phyloP scores from a whole-genome alignment of 2,888 invertebrate genomes.

The Baccha elongata region DNA sequence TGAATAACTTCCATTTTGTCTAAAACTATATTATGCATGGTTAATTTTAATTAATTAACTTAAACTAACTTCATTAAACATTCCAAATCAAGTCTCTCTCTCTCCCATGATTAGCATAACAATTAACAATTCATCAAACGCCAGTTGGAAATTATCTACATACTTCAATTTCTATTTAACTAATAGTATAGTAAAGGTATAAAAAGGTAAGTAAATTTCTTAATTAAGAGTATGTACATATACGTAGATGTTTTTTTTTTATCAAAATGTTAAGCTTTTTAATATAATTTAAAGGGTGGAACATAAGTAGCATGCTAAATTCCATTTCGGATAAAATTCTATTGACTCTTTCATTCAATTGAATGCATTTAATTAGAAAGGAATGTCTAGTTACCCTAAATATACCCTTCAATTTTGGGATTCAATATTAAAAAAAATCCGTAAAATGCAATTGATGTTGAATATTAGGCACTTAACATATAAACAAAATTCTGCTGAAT shows the following conservation, averaged over 20 bases:
- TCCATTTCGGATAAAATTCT: background rate
- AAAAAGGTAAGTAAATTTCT: too few relatives aligned
- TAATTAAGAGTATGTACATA: background rate
- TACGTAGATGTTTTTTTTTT: background rate
- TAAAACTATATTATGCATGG: too few relatives aligned
- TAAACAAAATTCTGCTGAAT: slow-evolving; percentile 4
- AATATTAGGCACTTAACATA: background rate
- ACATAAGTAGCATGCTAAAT: background rate
- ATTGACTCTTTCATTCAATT: slow-evolving; percentile 29
- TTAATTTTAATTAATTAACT: too few relatives aligned
- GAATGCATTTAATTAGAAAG: slow-evolving; percentile 27
- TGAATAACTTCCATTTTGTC: too few relatives aligned
- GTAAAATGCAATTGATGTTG: slow-evolving; percentile 13
- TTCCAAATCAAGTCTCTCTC: too few relatives aligned
- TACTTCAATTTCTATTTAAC: too few relatives aligned
- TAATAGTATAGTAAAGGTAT: too few relatives aligned
- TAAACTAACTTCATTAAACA: too few relatives aligned
- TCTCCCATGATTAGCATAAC: too few relatives aligned
- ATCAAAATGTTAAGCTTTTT: background rate
- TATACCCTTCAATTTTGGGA: background rate
- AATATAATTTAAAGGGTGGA: slow-evolving; percentile 3
- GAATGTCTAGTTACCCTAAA: slow-evolving; percentile 10
- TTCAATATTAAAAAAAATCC: background rate
- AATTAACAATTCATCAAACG: too few relatives aligned
- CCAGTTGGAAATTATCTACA: too few relatives aligned